Conservation (phyloP, 2,113 vertebrate genomes). For the Myiagra hebetior region DNA sequence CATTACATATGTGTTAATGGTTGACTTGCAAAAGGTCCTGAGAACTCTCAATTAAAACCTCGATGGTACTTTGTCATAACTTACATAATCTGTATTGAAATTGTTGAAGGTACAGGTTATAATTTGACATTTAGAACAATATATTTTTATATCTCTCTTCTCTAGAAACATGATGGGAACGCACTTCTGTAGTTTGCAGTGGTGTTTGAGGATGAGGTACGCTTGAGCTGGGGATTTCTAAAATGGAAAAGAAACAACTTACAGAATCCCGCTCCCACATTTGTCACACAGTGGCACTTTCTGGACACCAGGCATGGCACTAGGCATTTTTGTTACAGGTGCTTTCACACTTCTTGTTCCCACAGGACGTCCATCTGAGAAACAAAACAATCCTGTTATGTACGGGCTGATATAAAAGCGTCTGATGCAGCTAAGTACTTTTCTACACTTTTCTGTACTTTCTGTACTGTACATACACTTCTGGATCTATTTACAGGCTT, state of each 20-base stretch:
- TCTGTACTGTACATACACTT: neutral
- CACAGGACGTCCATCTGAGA: conserved; percentile 84
- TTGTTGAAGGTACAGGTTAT: neutral
- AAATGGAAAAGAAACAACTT: conserved; percentile 63
- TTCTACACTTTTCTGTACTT: neutral
- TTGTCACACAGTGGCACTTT: conserved; percentile 95
- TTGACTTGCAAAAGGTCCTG: neutral
- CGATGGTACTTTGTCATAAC: neutral
- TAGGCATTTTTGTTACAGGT: conserved; percentile 78
- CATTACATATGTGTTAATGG: neutral
- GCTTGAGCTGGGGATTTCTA: neutral
- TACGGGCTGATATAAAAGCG: neutral
- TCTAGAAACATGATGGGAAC: neutral
- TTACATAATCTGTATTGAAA: neutral
- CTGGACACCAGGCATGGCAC: conserved; percentile 80
- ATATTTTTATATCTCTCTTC: neutral
- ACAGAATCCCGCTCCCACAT: conserved; percentile 96
- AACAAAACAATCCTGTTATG: conserved; percentile 19
- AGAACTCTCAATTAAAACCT: neutral
- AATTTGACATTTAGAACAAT: neutral
- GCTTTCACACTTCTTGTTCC: conserved; percentile 89
- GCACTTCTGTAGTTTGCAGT: neutral
- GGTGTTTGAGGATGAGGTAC: neutral
- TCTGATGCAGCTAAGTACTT: neutral
- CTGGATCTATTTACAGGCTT: neutral